phyloP scores from a whole-genome alignment of 1,140 invertebrate genomes.

The Drosophila gunungcola region DNA sequence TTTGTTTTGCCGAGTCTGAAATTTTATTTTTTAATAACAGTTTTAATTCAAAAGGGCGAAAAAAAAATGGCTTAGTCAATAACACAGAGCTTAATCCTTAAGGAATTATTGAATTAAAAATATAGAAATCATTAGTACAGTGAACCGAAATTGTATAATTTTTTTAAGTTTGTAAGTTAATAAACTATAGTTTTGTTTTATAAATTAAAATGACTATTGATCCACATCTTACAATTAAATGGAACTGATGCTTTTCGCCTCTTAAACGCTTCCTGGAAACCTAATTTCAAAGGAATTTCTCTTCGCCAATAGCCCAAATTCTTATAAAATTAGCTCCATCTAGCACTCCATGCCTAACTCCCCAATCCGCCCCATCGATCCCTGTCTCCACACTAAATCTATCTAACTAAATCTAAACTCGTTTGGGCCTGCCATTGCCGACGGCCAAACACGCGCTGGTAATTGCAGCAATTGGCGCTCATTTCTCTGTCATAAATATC shows the following conservation, averaged over 20 bases:
- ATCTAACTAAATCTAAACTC: conserved; percentile 53
- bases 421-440: conserved; percentile 42
- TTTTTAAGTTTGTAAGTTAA: too few relatives aligned
- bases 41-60: not conserved
- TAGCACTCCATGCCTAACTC: not conserved
- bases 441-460: conserved; percentile 72
- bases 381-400: conserved; percentile 22
- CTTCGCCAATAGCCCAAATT: conserved; percentile 3
- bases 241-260: too few relatives aligned
- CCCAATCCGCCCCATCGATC: conserved; percentile 12
- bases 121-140: too few relatives aligned
- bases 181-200: not conserved
- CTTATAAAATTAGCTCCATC: conserved; percentile 28
- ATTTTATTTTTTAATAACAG: conserved; percentile 20
- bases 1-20: conserved; percentile 26
- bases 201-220: not conserved
- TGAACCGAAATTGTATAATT: too few relatives aligned
- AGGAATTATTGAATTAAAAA: not conserved
- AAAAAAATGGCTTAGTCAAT: not conserved
- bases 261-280: not conserved
- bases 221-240: too few relatives aligned
- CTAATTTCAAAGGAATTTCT: conserved; percentile 7
- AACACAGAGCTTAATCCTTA: not conserved
- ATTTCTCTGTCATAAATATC: conserved; percentile 81
- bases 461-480: conserved; percentile 79